phyloP scores from a whole-genome alignment of 2,113 vertebrate species.

The Seriola quinqueradiata region DNA sequence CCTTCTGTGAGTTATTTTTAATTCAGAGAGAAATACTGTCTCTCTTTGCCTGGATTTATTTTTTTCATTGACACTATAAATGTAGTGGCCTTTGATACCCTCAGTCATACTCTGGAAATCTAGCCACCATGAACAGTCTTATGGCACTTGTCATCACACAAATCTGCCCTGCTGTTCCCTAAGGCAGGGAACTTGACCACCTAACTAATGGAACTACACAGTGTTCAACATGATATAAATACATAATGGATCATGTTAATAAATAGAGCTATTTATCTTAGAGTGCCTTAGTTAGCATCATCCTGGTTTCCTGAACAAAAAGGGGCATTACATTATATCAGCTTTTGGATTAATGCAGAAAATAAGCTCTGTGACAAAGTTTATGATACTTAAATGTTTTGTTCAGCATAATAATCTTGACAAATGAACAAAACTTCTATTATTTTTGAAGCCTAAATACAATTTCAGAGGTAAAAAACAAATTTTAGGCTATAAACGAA shows the following conservation, averaged over 20 bases:
- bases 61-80: constrained; percentile 46
- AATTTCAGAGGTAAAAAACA: too few relatives aligned
- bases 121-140: constrained; percentile 16
- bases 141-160: background rate
- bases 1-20: constrained; percentile 29
- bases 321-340: too few relatives aligned
- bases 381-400: too few relatives aligned
- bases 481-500: too few relatives aligned
- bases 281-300: too few relatives aligned
- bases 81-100: constrained; percentile 64
- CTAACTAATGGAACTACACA: background rate
- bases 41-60: constrained; percentile 28
- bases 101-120: constrained; percentile 28
- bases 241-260: background rate
- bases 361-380: too few relatives aligned
- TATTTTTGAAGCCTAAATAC: too few relatives aligned
- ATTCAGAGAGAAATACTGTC: constrained; percentile 13
- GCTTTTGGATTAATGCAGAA: too few relatives aligned
- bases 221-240: background rate
- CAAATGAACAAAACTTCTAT: too few relatives aligned
- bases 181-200: background rate
- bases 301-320: too few relatives aligned
- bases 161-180: constrained; percentile 10
- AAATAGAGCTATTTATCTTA: background rate
- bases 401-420: too few relatives aligned